Evolutionary conservation across 2,888 invertebrate species (phyloP).

Genomic region (Eutolmus rufibarbis): DNA sequence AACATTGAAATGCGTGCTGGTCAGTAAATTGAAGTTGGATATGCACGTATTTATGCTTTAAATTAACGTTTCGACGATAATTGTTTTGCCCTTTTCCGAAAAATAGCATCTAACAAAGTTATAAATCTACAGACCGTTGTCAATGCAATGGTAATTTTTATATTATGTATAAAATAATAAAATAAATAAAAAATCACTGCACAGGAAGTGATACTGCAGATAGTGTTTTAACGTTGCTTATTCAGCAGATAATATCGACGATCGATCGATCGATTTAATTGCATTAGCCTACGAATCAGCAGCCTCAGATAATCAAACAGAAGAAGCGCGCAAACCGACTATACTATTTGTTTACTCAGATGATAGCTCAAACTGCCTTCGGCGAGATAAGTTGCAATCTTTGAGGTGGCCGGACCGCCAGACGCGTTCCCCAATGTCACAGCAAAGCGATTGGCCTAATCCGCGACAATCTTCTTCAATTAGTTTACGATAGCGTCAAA

Average conservation of each 20-base stretch:
- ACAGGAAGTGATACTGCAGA: not conserved
- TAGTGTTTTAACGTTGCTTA: not conserved
- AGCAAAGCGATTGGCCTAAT: not conserved
- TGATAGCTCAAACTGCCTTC: not conserved
- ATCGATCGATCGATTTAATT: not conserved
- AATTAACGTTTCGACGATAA: too few relatives aligned
- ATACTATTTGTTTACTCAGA: not conserved
- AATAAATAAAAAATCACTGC: not conserved
- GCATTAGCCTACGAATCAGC: not conserved
- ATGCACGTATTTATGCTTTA: too few relatives aligned
- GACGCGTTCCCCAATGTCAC: not conserved
- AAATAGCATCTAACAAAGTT: too few relatives aligned
- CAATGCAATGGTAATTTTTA: too few relatives aligned
- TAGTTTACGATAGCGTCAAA: not conserved
- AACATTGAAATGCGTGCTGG: too few relatives aligned
- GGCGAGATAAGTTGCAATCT: not conserved
- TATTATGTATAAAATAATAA: too few relatives aligned
- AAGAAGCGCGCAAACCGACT: not conserved
- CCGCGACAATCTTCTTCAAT: not conserved
- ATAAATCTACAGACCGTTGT: too few relatives aligned
- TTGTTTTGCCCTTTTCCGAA: too few relatives aligned
- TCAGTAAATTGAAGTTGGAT: too few relatives aligned
- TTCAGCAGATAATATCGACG: not conserved
- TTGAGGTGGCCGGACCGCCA: not conserved
- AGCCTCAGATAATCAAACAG: not conserved